These are phyloP conservation scores for Neoarius graeffei DNA, from an alignment of 2,113 vertebrate species.

Conservation along the genomic window DNA sequence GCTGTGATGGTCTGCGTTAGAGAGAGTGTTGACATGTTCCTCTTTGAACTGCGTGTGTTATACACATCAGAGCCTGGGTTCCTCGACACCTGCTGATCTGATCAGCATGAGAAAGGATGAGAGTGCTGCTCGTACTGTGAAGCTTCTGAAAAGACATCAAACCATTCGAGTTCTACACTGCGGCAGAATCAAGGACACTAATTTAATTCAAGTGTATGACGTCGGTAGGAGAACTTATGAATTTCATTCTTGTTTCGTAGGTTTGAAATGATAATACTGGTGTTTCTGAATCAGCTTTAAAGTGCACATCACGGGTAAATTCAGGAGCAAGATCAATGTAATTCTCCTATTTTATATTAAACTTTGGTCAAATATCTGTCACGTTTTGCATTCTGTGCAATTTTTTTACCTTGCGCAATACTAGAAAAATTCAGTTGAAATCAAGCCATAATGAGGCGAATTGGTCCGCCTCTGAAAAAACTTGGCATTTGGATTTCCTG, in stretches of 20 bases:
- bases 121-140: not conserved
- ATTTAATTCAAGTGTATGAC: not conserved
- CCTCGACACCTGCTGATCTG: constrained; percentile 26
- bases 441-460: no score
- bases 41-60: constrained; percentile 11
- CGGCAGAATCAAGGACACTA: not conserved
- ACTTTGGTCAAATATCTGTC: no score
- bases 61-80: constrained; percentile 29
- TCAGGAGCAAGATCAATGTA: no score
- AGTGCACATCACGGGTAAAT: no score
- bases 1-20: not conserved
- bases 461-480: no score
- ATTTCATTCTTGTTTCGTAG: not conserved
- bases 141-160: constrained; percentile 17
- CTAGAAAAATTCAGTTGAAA: no score
- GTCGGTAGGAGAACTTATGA: no score
- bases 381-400: no score
- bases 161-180: not conserved
- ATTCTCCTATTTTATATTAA: no score
- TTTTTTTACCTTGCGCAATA: no score
- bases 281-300: not conserved
- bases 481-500: no score
- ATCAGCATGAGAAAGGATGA: constrained; percentile 21
- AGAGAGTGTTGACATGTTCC: not conserved
- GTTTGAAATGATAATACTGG: constrained; percentile 17